Conservation (phyloP, 2,113 vertebrate species). For the Phylloscopus trochiloides region DNA sequence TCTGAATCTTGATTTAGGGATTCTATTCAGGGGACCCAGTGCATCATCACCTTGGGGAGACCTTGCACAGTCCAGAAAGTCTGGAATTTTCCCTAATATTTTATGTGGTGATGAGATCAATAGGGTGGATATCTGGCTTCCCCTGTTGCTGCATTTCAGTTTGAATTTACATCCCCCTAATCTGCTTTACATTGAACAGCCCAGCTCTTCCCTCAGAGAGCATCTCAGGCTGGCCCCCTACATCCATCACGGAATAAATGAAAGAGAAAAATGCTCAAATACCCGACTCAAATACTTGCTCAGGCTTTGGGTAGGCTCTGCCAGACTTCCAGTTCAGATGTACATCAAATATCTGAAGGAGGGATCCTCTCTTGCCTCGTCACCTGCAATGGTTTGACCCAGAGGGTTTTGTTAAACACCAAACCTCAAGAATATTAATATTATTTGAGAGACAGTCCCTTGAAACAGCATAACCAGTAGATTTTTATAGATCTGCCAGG, state of each 20-base stretch:
- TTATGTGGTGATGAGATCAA: background rate
- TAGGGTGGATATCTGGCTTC: background rate
- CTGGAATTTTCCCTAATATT: background rate
- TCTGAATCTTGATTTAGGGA: background rate
- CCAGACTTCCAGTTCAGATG: background rate
- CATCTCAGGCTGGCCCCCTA: background rate
- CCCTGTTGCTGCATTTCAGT: background rate
- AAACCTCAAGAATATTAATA: conserved; percentile 3
- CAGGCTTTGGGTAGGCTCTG: background rate
- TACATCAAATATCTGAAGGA: background rate
- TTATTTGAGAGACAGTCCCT: background rate
- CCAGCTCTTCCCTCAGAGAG: background rate
- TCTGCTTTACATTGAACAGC: conserved; percentile 14
- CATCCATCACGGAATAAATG: background rate
- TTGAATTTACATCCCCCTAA: background rate
- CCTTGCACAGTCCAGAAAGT: background rate
- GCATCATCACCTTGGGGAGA: background rate
- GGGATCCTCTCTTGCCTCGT: background rate
- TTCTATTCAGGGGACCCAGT: background rate
- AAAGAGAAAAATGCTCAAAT: background rate
- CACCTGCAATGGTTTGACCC: background rate
- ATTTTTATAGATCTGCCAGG: background rate
- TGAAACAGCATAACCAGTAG: background rate
- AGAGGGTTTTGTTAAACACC: background rate
- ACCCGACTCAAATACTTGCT: background rate